Evolutionary conservation across 1,140 invertebrate genomes (phyloP).

Genomic region (Matsumurasca onukii): DNA sequence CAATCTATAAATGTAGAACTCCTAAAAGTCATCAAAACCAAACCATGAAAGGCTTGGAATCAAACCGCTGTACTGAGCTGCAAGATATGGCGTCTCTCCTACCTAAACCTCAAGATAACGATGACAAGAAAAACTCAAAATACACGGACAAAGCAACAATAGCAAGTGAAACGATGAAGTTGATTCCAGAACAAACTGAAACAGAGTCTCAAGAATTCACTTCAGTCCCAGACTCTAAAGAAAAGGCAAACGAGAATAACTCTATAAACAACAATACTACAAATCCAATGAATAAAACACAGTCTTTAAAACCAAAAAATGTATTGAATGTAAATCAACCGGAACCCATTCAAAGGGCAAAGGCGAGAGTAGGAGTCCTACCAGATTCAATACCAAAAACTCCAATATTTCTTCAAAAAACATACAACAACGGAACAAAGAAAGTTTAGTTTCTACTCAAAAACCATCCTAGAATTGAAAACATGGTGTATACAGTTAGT

Average conservation of each 20-base stretch:
- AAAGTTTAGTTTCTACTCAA: conserved; percentile 8
- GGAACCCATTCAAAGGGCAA: conserved; percentile 36
- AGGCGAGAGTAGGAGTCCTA: conserved; percentile 34
- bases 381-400: conserved; percentile 37
- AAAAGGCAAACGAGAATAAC: conserved; percentile 21
- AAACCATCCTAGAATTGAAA: background rate
- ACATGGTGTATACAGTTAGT: background rate
- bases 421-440: conserved; percentile 24
- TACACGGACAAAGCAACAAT: conserved; percentile 32
- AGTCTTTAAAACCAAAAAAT: background rate
- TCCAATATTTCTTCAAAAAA: conserved; percentile 34
- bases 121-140: conserved; percentile 28
- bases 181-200: conserved; percentile 25
- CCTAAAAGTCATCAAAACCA: conserved; percentile 13
- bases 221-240: background rate
- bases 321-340: conserved; percentile 15
- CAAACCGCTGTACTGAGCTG: conserved; percentile 37
- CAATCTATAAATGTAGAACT: conserved; percentile 17
- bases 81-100: conserved; percentile 40
- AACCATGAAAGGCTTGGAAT: conserved; percentile 35
- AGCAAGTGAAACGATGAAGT: conserved; percentile 33
- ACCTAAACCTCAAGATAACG: conserved; percentile 37
- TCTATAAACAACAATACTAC: conserved; percentile 18
- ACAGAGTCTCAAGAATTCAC: background rate
- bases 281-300: background rate